phyloP scores from a whole-genome alignment of 2,888 invertebrate genomes.

The Alsophila aescularia region DNA sequence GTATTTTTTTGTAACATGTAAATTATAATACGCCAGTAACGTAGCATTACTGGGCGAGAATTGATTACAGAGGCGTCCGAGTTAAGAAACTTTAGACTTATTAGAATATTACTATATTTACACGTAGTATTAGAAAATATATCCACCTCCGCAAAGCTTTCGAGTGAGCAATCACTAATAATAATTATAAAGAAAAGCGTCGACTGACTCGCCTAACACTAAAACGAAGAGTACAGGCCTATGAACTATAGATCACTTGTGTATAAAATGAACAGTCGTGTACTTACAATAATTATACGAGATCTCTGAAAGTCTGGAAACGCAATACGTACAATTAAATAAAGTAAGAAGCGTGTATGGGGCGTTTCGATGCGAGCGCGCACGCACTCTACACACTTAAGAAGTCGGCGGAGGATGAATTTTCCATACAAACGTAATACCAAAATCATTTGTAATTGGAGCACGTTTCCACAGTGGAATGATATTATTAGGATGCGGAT shows the following conservation, averaged over 20 bases:
- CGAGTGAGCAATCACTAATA: conserved; percentile 54
- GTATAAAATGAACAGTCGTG: conserved; percentile 73
- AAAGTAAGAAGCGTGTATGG: conserved; percentile 62
- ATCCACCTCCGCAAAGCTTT: conserved; percentile 42
- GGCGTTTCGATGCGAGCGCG: conserved; percentile 12
- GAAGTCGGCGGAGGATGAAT: too few species aligned
- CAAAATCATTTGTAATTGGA: too few species aligned
- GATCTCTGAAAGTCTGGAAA: conserved; percentile 85
- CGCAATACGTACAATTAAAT: conserved; percentile 76
- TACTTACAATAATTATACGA: conserved; percentile 77
- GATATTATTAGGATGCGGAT: too few species aligned
- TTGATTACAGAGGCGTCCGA: conserved; percentile 45
- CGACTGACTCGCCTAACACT: conserved; percentile 59
- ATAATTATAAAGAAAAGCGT: conserved; percentile 46
- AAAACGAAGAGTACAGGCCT: conserved; percentile 51
- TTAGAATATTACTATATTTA: conserved; percentile 35
- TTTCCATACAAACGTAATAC: too few species aligned
- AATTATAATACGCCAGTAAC: conserved; percentile 58
- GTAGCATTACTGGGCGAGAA: conserved; percentile 67
- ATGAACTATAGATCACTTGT: conserved; percentile 72
- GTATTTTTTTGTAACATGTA: conserved; percentile 56
- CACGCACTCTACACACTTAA: conserved; percentile 13
- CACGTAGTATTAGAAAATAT: conserved; percentile 28
- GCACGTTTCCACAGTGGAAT: too few species aligned
- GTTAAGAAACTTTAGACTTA: conserved; percentile 27